These are phyloP conservation scores for Troilus luridus DNA, from an alignment of 2,888 invertebrate species.

Conservation along the genomic window DNA sequence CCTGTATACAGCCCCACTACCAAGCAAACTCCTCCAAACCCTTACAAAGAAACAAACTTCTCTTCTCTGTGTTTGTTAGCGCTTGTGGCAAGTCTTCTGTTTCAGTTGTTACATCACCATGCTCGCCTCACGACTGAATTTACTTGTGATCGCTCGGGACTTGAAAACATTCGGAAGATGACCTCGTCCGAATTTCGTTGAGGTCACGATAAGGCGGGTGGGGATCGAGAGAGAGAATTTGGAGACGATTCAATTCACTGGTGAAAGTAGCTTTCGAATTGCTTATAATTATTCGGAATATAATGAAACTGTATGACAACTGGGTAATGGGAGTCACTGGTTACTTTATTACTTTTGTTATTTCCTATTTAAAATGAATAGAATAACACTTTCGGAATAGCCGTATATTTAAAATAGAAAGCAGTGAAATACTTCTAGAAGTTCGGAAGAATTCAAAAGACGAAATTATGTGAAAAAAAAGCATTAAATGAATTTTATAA, in stretches of 20 bases:
- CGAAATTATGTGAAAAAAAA: too few species aligned
- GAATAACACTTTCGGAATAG: too few species aligned
- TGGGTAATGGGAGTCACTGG: too few species aligned
- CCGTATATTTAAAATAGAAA: too few species aligned
- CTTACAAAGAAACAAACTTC: neutral
- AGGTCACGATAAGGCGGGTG: neutral
- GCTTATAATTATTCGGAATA: neutral
- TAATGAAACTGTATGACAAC: neutral
- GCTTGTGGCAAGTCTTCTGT: neutral
- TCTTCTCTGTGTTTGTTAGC: neutral
- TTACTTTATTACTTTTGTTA: too few species aligned
- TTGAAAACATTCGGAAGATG: neutral
- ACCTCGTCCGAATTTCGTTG: constrained; percentile 21
- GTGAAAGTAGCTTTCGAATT: neutral
- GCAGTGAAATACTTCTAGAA: too few species aligned
- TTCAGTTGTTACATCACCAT: neutral
- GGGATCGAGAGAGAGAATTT: neutral
- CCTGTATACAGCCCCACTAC: neutral
- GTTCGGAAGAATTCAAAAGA: too few species aligned
- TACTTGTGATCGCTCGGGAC: neutral
- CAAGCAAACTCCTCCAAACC: neutral
- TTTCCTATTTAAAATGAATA: too few species aligned
- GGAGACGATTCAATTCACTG: neutral
- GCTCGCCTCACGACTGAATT: neutral
- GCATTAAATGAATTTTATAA: too few species aligned